A percentile compares a stretch with the other conserved stretches of the same genome.
Conservation (phyloP, 2,888 invertebrate species). For the Harpagoxenus sublaevis region DNA sequence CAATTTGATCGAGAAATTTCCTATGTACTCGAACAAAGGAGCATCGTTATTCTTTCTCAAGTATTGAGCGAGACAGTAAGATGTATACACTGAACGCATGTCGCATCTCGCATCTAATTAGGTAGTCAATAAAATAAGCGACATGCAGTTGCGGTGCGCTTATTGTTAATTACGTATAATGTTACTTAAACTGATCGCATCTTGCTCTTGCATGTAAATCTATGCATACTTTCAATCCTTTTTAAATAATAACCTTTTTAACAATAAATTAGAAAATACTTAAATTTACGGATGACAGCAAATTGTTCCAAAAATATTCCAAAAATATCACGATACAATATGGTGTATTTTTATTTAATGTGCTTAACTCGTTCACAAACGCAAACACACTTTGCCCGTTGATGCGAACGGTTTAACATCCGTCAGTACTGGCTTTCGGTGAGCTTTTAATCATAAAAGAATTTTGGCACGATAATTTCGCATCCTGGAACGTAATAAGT, state of each 20-base stretch:
- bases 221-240: background rate
- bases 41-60: background rate
- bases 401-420: conserved; percentile 22
- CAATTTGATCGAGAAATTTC: background rate
- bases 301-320: background rate
- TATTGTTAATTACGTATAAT: conserved; percentile 13
- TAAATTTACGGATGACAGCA: conserved; percentile 9
- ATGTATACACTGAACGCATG: background rate
- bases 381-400: background rate
- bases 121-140: conserved; percentile 12
- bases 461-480: conserved; percentile 34
- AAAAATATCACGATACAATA: background rate
- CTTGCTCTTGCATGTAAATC: background rate
- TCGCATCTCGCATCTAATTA: background rate
- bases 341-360: background rate
- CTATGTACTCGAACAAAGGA: background rate
- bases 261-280: background rate
- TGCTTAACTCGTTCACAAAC: background rate
- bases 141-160: background rate
- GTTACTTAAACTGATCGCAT: conserved; percentile 18
- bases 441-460: conserved; percentile 29
- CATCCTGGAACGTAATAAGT: conserved; percentile 3
- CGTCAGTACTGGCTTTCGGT: background rate
- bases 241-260: background rate
- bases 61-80: background rate